Base-by-base conservation (phyloP, 2,797 vertebrate genomes). In the Pantherophis alleghaniensis region DNA sequence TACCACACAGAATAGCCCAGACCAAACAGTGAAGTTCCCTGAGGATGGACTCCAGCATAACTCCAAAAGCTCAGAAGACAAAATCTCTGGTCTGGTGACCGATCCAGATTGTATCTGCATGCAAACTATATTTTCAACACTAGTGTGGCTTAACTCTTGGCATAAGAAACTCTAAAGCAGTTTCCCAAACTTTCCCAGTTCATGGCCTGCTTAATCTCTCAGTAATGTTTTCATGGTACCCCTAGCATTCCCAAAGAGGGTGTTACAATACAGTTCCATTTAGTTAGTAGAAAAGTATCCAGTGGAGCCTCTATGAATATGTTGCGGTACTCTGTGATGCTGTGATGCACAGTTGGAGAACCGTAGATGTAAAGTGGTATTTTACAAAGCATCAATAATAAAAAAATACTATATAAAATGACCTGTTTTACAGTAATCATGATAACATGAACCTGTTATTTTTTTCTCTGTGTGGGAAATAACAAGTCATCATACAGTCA, bases 401-500 rank as follows among this genome's bases (percentile, higher is more conserved):
- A 87, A 51, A 86, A 51, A 69, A 18, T 32, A 79, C 66, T 93
- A 37, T 83, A 83, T 42, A 88, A 83, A 91, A 91, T 91, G 55
- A 53, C 24, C 10, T 55, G 56, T n/a, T 14, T 37, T 79, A 22
- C 7, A 42, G 22, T 83, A 88, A 93, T 91, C 61, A 83, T 55
- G 88, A 61, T 55, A n/a, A 47, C 79, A 83, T 63, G 90, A 88
- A 18, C 66, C 13, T 37, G 86, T 47, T 22, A 20, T 87, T 55
- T 69, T 69, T 53, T 87, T 57, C 26, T 87, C n/a, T 91, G 86
- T 87, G 42, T 32, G 22, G 37, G 22, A 88, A 93, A 93, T 93
- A 91, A 79, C 28, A 91, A 88, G 56, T 93, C 87, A 61, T 87
- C 89, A 87, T 53, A 74, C 83, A 32, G 7, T 55, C 60, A 87